Conservation (phyloP, 2,888 invertebrate genomes). For the Lasioglossum calceatum region DNA sequence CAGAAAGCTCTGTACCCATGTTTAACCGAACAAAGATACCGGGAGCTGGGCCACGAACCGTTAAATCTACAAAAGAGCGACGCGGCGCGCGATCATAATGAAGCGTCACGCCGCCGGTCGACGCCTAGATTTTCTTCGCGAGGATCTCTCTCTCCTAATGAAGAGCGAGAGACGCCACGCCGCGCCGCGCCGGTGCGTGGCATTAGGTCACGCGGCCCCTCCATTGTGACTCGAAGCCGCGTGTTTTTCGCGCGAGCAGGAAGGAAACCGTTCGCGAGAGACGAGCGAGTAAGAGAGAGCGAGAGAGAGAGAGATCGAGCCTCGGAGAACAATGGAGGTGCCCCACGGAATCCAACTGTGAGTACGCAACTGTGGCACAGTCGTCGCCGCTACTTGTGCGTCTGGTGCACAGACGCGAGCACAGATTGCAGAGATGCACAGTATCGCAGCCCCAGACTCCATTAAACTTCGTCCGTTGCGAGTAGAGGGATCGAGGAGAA, state of each 20-base stretch:
- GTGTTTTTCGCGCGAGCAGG: conserved; percentile 13
- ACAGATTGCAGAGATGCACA: conserved; percentile 43
- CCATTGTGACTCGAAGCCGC: conserved; percentile 9
- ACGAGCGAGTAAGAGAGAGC: not conserved
- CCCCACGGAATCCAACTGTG: conserved; percentile 9
- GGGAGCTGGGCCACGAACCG: not conserved
- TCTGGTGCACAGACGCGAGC: not conserved
- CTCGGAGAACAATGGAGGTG: conserved; percentile 11
- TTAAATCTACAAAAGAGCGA: conserved; percentile 25
- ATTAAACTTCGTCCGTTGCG: conserved; percentile 44
- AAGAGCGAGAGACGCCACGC: not conserved
- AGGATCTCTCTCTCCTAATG: conserved; percentile 5
- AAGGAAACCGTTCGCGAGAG: conserved; percentile 7
- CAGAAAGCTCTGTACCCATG: not conserved
- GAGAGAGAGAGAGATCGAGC: not conserved
- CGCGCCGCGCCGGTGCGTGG: not conserved
- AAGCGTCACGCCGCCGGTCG: conserved; percentile 13
- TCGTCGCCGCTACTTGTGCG: not conserved
- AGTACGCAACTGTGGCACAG: conserved; percentile 10
- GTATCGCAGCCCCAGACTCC: conserved; percentile 45
- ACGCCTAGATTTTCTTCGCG: not conserved
- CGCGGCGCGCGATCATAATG: conserved; percentile 9
- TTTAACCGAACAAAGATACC: conserved; percentile 16
- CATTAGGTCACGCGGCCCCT: conserved; percentile 23
- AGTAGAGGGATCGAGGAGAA: not conserved